A percentile compares a stretch with the other conserved stretches of the same genome.
Conservation (phyloP, 2,113 vertebrate species). For the Xiphophorus hellerii region DNA sequence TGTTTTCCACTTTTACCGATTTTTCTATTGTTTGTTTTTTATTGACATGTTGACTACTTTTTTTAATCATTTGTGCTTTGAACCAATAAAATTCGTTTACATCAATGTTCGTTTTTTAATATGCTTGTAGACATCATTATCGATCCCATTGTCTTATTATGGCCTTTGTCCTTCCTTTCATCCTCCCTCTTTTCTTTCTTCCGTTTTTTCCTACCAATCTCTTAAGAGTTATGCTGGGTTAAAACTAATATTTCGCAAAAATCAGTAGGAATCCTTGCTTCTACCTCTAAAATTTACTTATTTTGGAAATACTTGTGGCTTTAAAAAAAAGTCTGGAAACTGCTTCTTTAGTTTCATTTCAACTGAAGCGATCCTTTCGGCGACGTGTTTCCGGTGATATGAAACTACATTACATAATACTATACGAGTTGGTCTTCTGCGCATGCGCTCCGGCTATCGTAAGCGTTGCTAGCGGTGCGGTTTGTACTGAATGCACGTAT, state of each 20-base stretch:
- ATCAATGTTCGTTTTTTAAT: no score
- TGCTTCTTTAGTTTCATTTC: constrained; percentile 25
- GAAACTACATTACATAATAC: background rate
- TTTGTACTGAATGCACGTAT: background rate
- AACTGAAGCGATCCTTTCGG: background rate
- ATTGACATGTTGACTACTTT: constrained; percentile 3
- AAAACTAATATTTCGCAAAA: no score
- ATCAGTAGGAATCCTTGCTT: no score
- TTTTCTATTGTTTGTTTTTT: constrained; percentile 4
- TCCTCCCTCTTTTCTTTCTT: background rate
- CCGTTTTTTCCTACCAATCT: background rate
- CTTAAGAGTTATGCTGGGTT: no score
- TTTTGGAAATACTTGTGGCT: no score
- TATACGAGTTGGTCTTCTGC: background rate
- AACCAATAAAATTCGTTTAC: constrained; percentile 48
- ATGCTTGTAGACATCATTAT: background rate
- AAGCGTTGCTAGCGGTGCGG: background rate
- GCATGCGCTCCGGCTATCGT: constrained; percentile 13
- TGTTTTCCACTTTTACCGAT: background rate
- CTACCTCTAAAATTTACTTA: no score
- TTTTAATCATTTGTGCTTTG: constrained; percentile 22
- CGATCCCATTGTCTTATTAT: background rate
- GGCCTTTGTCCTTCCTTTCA: background rate
- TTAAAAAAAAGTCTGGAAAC: background rate
- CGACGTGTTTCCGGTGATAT: constrained; percentile 1